phyloP scores from a whole-genome alignment of 1,140 invertebrate genomes.

The Drosophila nebulosa region DNA sequence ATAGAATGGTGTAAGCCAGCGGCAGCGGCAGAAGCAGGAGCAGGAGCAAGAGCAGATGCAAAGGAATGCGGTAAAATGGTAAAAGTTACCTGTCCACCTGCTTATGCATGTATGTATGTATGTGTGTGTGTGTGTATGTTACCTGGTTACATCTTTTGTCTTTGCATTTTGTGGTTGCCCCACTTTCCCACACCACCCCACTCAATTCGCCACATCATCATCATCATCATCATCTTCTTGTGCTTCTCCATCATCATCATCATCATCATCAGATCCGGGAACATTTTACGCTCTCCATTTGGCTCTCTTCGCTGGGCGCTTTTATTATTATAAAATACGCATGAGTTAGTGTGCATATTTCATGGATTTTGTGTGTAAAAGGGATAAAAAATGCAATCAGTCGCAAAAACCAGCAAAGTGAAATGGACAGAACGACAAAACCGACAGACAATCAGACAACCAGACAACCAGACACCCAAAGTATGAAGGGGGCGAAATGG shows the following conservation, averaged over 20 bases:
- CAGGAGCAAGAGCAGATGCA: background rate
- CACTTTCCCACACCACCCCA: background rate
- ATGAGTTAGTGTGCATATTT: conserved; percentile 79
- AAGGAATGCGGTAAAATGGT: conserved; percentile 8
- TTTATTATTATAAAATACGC: conserved; percentile 79
- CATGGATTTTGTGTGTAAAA: conserved; percentile 77
- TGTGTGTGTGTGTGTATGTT: conserved; percentile 13
- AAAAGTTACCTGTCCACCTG: conserved; percentile 22
- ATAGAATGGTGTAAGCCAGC: too few relatives aligned
- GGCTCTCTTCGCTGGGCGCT: conserved; percentile 50
- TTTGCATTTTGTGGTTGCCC: conserved; percentile 29
- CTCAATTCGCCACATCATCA: background rate
- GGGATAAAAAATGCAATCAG: conserved; percentile 78
- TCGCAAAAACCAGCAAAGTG: conserved; percentile 77
- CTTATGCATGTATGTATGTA: conserved; percentile 25
- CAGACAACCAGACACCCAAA: background rate
- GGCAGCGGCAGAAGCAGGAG: too few relatives aligned
- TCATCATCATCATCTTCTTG: background rate
- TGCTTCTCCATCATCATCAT: background rate
- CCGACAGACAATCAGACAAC: background rate
- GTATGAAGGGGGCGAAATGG: background rate
- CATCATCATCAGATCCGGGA: background rate
- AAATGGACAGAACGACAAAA: conserved; percentile 55
- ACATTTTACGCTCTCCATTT: conserved; percentile 1
- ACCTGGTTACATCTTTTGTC: conserved; percentile 57